A percentile compares a stretch with the other conserved stretches of the same genome.
phyloP scores from a whole-genome alignment of 2,888 invertebrate genomes.

The Drosophila merina region DNA sequence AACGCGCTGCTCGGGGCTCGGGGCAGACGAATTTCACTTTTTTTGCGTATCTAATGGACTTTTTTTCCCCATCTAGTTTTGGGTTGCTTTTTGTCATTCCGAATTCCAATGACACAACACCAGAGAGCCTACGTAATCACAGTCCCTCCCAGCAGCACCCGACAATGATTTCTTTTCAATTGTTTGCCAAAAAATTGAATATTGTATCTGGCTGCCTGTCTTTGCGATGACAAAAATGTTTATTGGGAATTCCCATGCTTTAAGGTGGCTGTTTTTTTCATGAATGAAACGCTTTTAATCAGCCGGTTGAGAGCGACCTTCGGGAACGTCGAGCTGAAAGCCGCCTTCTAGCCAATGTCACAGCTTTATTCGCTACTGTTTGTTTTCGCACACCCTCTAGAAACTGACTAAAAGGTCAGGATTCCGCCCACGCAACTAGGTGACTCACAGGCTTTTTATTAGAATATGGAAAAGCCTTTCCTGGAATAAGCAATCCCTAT shows the following conservation, averaged over 20 bases:
- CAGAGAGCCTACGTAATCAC: conserved; percentile 26
- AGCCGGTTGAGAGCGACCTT: conserved; percentile 14
- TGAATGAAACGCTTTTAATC: conserved; percentile 19
- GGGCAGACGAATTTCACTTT: conserved; percentile 29
- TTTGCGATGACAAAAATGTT: conserved; percentile 1
- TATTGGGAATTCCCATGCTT: conserved; percentile 20
- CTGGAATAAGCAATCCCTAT: too few species aligned
- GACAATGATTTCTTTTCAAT: conserved; percentile 29
- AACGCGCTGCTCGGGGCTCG: conserved; percentile 12
- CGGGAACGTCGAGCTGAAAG: background rate
- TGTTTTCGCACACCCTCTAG: conserved; percentile 2
- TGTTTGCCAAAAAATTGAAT: conserved; percentile 13
- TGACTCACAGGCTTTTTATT: conserved; percentile 2
- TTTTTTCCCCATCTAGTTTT: conserved; percentile 2
- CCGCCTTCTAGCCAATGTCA: conserved; percentile 10
- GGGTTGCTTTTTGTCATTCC: conserved; percentile 5
- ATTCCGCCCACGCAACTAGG: conserved; percentile 6
- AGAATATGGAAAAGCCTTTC: background rate
- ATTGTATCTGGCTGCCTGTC: background rate
- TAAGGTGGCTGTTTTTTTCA: conserved; percentile 8
- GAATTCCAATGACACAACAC: conserved; percentile 39
- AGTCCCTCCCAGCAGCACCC: conserved; percentile 3
- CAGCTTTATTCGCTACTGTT: conserved; percentile 1
- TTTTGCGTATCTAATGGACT: conserved; percentile 25
- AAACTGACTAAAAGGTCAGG: conserved; percentile 20